These are phyloP conservation scores for Brachionus calyciflorus DNA, from an alignment of 1,140 invertebrate genomes.

Conservation along the genomic window DNA sequence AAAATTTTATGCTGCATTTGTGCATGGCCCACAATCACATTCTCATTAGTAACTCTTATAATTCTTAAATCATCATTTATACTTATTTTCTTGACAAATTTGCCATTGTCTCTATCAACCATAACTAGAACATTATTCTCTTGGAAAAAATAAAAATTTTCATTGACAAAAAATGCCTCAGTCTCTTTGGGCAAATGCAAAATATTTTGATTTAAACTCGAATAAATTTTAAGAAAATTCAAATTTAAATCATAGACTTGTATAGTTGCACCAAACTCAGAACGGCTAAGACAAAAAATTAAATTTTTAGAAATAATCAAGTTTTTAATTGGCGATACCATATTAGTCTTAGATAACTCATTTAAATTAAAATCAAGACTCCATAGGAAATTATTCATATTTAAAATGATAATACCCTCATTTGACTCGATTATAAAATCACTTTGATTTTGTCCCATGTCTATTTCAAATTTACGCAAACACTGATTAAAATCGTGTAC, in stretches of 20 bases:
- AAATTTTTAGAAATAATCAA: constrained; percentile 5
- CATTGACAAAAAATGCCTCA: constrained; percentile 1
- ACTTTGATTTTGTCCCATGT: neutral
- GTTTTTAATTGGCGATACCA: neutral
- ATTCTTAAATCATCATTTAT: neutral
- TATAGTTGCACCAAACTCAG: neutral
- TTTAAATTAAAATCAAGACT: constrained; percentile 2
- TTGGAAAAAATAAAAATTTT: neutral
- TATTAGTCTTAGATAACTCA: neutral
- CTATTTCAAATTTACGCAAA: neutral
- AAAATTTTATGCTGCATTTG: neutral
- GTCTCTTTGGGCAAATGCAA: constrained; percentile 2
- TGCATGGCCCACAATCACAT: neutral
- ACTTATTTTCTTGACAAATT: neutral
- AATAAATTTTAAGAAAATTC: constrained; percentile 15
- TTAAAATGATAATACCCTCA: neutral
- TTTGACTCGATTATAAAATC: constrained; percentile 1
- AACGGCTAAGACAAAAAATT: neutral
- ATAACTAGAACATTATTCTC: neutral
- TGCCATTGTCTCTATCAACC: neutral
- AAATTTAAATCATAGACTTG: neutral
- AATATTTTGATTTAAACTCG: neutral
- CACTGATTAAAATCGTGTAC: neutral
- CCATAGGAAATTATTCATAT: neutral
- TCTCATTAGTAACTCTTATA: neutral